Conservation (phyloP, 2,888 invertebrate species). For the Synanthedon myopaeformis region DNA sequence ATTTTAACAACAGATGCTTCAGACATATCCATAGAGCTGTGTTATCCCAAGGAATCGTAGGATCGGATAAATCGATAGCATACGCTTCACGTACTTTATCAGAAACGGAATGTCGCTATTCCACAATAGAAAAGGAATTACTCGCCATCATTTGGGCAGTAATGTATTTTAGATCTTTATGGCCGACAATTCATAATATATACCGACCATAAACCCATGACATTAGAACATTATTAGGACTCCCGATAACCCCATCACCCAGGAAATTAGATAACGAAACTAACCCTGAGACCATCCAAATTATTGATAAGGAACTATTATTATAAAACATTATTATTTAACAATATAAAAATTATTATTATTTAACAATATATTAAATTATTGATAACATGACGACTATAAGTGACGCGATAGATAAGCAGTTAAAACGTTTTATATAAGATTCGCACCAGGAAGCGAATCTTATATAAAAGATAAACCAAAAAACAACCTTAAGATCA, state of each 20-base stretch:
- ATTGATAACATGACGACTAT: not conserved
- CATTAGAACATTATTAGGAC: not conserved
- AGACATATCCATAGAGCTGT: constrained; percentile 17
- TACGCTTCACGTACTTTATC: constrained; percentile 17
- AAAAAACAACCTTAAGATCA: constrained; percentile 7
- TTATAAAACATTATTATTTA: too few relatives aligned
- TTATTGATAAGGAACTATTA: too few relatives aligned
- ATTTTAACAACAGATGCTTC: constrained; percentile 19
- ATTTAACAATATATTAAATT: too few relatives aligned
- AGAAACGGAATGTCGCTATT: constrained; percentile 14
- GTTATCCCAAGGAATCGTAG: constrained; percentile 17
- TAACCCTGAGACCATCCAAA: not conserved
- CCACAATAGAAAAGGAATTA: constrained; percentile 28
- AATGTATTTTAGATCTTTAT: constrained; percentile 26
- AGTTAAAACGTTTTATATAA: constrained; percentile 16
- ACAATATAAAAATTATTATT: too few relatives aligned
- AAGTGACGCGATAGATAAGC: constrained; percentile 16
- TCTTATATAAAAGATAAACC: constrained; percentile 14
- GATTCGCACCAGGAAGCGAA: constrained; percentile 9
- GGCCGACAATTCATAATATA: constrained; percentile 10
- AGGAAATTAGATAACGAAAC: not conserved
- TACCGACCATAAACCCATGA: not conserved
- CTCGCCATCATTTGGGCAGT: constrained; percentile 27
- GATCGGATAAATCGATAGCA: constrained; percentile 15
- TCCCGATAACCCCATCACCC: not conserved